Percentiles rank a stretch among this genome's conserved stretches.
phyloP scores from a whole-genome alignment of 2,888 invertebrate species.

The Acanthosoma haemorrhoidale region DNA sequence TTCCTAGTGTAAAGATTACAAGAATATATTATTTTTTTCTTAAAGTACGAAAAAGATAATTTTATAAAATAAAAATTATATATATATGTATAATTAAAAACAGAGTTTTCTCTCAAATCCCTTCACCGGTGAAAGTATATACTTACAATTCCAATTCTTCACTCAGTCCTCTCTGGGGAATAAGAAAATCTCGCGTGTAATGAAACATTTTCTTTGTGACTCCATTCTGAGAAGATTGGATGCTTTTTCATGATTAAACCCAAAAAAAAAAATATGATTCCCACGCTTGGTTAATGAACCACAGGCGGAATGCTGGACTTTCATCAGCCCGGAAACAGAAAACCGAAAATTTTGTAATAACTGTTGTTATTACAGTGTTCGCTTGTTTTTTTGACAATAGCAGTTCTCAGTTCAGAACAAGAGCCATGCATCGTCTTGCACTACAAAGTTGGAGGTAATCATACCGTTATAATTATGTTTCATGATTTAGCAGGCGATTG shows the following conservation, averaged over 20 bases:
- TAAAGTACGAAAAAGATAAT: no score
- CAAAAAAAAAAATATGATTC: background rate
- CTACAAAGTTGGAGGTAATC: no score
- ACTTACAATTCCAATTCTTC: slow-evolving; percentile 1
- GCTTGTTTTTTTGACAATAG: no score
- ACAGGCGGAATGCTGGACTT: background rate
- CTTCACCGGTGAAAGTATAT: background rate
- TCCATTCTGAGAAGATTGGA: slow-evolving; percentile 8
- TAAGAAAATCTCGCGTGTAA: background rate
- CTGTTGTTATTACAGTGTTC: background rate
- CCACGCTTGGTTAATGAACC: background rate
- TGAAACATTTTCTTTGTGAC: slow-evolving; percentile 1
- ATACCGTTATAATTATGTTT: no score
- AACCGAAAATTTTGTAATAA: background rate
- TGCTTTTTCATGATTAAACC: background rate
- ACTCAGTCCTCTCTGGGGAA: background rate
- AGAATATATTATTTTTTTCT: no score
- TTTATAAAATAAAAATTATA: no score
- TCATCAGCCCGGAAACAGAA: background rate
- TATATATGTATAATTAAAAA: no score
- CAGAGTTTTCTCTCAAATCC: background rate
- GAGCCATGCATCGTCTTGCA: no score
- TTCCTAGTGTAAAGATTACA: no score
- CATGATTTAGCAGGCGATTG: no score
- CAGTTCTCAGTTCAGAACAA: no score